Percentiles rank a stretch among this genome's conserved stretches.
These are phyloP conservation scores for Limanda limanda DNA, from an alignment of 2,113 vertebrate genomes.

Conservation along the genomic window DNA sequence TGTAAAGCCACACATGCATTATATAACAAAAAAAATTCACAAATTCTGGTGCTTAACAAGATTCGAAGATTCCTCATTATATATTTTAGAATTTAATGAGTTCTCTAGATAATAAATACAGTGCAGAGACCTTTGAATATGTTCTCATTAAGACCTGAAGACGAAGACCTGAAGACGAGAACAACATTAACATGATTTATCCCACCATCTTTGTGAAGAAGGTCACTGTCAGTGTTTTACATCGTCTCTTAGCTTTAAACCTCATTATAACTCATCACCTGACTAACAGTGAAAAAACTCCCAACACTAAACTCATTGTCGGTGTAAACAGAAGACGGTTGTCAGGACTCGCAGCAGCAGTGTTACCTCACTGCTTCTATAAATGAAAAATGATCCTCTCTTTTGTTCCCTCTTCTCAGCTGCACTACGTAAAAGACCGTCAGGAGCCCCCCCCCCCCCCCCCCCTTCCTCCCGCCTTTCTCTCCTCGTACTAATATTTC, in stretches of 20 bases:
- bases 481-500: slow-evolving; percentile 22
- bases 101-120: too few relatives aligned
- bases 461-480: neutral
- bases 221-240: too few relatives aligned
- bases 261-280: too few relatives aligned
- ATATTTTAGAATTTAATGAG: too few relatives aligned
- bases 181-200: neutral
- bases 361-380: neutral
- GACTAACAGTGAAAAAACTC: neutral
- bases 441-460: neutral
- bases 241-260: too few relatives aligned
- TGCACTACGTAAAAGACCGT: neutral
- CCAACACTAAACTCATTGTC: slow-evolving; percentile 12
- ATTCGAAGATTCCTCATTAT: too few relatives aligned
- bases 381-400: slow-evolving; percentile 14
- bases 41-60: too few relatives aligned
- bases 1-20: too few relatives aligned
- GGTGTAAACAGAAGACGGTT: slow-evolving; percentile 12
- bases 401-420: slow-evolving; percentile 26
- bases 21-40: too few relatives aligned
- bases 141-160: too few relatives aligned
- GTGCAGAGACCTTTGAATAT: too few relatives aligned
- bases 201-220: neutral
- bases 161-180: too few relatives aligned
- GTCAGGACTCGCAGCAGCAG: neutral